Conservation (phyloP, 2,888 invertebrate genomes). For the Hoplodrina ambigua region DNA sequence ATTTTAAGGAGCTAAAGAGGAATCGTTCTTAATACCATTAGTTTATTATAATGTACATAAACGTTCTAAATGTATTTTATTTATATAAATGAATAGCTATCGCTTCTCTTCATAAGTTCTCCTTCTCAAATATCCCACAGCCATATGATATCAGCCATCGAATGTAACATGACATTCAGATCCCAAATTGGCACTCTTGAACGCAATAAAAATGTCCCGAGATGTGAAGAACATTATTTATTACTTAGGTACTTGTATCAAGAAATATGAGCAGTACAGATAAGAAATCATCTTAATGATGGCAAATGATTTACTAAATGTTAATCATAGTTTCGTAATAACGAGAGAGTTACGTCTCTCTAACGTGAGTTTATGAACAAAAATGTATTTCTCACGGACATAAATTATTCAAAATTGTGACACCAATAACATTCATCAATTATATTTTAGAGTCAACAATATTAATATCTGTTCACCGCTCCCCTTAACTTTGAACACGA, state of each 20-base stretch:
- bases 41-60: too few species aligned
- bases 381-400: conserved; percentile 29
- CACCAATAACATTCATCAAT: conserved; percentile 43
- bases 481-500: conserved; percentile 63
- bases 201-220: conserved; percentile 68
- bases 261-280: conserved; percentile 33
- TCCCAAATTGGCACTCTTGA: conserved; percentile 77
- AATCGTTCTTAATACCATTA: too few species aligned
- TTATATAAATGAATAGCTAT: too few species aligned
- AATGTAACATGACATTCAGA: conserved; percentile 70
- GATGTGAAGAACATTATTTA: conserved; percentile 45
- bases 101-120: conserved; percentile 53
- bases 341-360: conserved; percentile 1
- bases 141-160: conserved; percentile 64
- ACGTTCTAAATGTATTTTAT: too few species aligned
- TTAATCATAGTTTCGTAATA: conserved; percentile 30
- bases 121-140: conserved; percentile 60
- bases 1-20: too few species aligned
- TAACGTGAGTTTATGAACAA: conserved; percentile 24
- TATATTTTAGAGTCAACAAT: conserved; percentile 49
- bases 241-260: conserved; percentile 16
- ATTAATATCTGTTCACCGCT: conserved; percentile 64
- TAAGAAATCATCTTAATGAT: conserved; percentile 19
- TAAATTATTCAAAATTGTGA: conserved; percentile 44
- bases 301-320: conserved; percentile 22